phyloP scores from a whole-genome alignment of 2,113 vertebrate species.

The Plecotus auritus region DNA sequence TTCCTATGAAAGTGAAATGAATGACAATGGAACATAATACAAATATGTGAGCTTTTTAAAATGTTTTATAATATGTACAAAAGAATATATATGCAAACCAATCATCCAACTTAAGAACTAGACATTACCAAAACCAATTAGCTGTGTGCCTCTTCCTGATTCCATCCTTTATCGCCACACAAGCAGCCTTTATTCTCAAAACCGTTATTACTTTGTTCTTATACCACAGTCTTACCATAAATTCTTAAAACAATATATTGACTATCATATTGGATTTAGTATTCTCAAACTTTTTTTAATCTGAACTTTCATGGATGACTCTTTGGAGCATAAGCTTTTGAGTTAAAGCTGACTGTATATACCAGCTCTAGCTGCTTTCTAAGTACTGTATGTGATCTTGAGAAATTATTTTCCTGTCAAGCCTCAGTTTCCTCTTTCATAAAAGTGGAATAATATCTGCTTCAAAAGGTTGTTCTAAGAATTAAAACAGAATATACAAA shows the following conservation, averaged over 20 bases:
- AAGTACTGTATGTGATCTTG: neutral
- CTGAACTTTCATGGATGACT: neutral
- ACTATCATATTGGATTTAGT: neutral
- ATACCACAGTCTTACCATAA: constrained; percentile 5
- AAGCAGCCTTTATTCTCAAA: constrained; percentile 18
- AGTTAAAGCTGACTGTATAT: neutral
- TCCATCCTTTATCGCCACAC: neutral
- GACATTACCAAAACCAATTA: neutral
- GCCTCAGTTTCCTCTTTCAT: neutral
- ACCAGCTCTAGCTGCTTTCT: neutral
- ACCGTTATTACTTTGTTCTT: constrained; percentile 15
- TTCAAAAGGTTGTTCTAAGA: neutral
- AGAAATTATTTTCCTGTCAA: constrained; percentile 19
- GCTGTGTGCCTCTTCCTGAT: neutral
- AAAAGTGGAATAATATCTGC: neutral
- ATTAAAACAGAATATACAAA: constrained; percentile 26
- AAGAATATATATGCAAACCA: neutral
- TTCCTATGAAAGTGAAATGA: constrained; percentile 6
- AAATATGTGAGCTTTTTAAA: constrained; percentile 18
- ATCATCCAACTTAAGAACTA: constrained; percentile 1
- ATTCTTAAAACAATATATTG: constrained; percentile 27
- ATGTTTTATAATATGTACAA: neutral
- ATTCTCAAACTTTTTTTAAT: neutral
- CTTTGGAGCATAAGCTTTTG: neutral
- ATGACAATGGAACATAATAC: neutral